Base-by-base conservation (phyloP, 2,113 vertebrate genomes). In the Ceyx margarethae region DNA sequence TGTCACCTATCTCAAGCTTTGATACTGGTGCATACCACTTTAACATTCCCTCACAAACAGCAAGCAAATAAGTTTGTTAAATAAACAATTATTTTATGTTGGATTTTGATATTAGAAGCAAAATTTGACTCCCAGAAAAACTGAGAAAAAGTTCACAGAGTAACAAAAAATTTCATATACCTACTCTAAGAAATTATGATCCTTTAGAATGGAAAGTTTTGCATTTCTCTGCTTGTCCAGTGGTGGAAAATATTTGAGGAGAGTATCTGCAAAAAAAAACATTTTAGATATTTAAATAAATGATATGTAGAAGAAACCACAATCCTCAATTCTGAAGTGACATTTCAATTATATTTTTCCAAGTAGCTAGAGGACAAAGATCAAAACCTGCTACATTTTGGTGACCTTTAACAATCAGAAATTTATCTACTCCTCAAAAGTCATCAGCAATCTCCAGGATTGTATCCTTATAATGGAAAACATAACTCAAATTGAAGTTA, bases 201-300 rank as follows among this genome's bases (percentile, higher is more conserved):
- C 98, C 92, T 96, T 97, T 82, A 99, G 97, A 84, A 99, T 98
- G 43, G 97, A 97, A 53, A 98, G 88, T 96, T 99, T 99, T 92
- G 97, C 98, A 68, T 95, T 85, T 94, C 98, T 96, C 91, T 98
- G 98, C 72, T 97, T 97, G 95, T 99, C 98, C 37, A 83, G 75
- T 78, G 94, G 82, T 91, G 96, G 88, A 79, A 98, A 33, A 94
- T 97, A 97, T 43, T 78, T 90, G 67, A 98, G 90, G 62, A 99
- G 97, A 26, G 50, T 83, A 94, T 97, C 99, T 99, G 93, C 56
- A 94, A 35, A 79, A 93, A 89, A 87, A 35, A 13, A 79, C 6
- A 81, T 54, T 81, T 87, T 22, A 60, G 77, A 50, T 45, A 61
- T 20, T 65, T 65, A 51, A 83, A 66, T 28, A 77, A 81, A 71